phyloP scores from a whole-genome alignment of 1,140 invertebrate genomes.

The Ganaspis sp. region DNA sequence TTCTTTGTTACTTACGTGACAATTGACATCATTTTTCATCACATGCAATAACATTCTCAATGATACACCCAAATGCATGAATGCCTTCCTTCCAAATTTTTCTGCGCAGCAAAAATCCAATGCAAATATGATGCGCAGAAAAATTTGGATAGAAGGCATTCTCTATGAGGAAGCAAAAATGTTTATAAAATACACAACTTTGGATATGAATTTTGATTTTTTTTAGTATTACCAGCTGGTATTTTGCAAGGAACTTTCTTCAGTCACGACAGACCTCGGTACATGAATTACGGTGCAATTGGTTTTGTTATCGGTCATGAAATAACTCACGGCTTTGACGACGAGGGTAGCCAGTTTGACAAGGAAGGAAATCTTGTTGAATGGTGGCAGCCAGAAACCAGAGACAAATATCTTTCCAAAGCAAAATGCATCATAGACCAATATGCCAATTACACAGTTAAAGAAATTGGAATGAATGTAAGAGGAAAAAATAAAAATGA shows the following conservation, averaged over 20 bases:
- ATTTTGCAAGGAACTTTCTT: constrained; percentile 94
- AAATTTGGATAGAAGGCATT: too few species aligned
- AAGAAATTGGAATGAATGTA: constrained; percentile 84
- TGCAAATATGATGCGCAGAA: too few species aligned
- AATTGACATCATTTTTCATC: too few species aligned
- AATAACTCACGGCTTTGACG: constrained; percentile 95
- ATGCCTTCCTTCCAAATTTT: too few species aligned
- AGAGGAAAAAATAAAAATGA: constrained; percentile 50
- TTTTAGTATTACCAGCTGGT: constrained; percentile 90
- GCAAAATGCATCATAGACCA: too few species aligned
- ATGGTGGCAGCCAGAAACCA: constrained; percentile 89
- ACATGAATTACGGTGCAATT: constrained; percentile 95
- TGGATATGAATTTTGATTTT: too few species aligned
- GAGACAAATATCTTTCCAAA: constrained; percentile 85
- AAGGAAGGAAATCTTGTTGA: constrained; percentile 90
- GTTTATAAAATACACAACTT: too few species aligned
- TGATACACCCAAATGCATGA: too few species aligned
- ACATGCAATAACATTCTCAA: too few species aligned
- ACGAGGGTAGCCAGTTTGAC: constrained; percentile 87
- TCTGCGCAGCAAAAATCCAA: too few species aligned
- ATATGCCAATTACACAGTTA: constrained; percentile 86
- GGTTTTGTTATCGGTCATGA: constrained; percentile 96
- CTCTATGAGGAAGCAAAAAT: too few species aligned
- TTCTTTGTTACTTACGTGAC: too few species aligned
- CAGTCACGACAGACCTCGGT: constrained; percentile 87